Base-by-base conservation (phyloP, 2,888 invertebrate genomes). In the Pogonocherus hispidulus region DNA sequence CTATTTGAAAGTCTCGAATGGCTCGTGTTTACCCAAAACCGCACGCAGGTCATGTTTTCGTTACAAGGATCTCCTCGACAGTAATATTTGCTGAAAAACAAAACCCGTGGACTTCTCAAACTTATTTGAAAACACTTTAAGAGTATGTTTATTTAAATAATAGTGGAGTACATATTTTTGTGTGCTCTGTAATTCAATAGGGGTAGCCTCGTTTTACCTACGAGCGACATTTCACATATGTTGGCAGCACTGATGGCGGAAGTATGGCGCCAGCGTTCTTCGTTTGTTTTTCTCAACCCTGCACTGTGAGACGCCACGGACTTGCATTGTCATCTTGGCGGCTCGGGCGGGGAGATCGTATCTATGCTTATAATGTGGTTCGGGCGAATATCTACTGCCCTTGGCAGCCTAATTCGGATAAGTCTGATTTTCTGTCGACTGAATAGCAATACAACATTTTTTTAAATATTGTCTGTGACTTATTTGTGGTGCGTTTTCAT, bases 121-220 rank as follows among this genome's bases (percentile, higher is more conserved):
- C 75, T 73, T 81, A 80, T 84, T 84, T 83, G 83, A 83, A 83
- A 83, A 83, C 84, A 83, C 82, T 84, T 82, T 80, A 83, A 83
- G 81, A 83, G 83, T 81, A 82, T 84, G 84, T 84, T 84, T 84
- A 83, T 84, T 84, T 84, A 84, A 84, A 84, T 84, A 84, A 84
- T 83, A 83, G 83, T 80, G 79, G 81, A 82, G 83, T 82, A 82
- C 83, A 82, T 81, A 81, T 79, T 82, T 80, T 81, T 83, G 83
- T 84, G 76, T 84, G 78, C 74, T 75, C 73, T 79, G 84, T 83
- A 84, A 84, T 80, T 81, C 74, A 81, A 84, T 83, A 76, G 79
- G 81, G 82, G 79, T 77, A 73, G 80, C 74, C 76, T 72, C 71
- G 71, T 75, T 78, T 76, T 78, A 77, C 78, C 77, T 78, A 76